Evolutionary conservation across 2,113 vertebrate genomes (phyloP).

Genomic region (Heterotilapia buettikoferi): DNA sequence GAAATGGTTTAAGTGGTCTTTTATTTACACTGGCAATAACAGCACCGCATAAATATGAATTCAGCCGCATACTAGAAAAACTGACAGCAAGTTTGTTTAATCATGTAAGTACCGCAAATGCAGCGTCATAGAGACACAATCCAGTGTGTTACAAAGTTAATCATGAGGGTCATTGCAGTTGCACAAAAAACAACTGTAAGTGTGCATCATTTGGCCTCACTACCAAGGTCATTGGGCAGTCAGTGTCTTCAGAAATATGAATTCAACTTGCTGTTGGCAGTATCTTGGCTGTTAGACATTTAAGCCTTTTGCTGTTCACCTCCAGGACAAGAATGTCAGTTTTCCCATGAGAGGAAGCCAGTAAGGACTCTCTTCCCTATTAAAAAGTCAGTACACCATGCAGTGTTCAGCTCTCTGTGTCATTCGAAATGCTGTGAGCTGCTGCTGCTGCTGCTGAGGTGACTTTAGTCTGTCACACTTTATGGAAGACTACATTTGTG

Average conservation of each 20-base stretch:
- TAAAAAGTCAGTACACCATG: neutral
- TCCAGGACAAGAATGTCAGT: conserved; percentile 15
- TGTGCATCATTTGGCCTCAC: conserved; percentile 50
- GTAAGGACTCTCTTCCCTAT: neutral
- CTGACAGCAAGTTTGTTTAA: conserved; percentile 44
- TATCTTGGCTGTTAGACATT: conserved; percentile 13
- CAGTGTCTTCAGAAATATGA: conserved; percentile 25
- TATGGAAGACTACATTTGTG: neutral
- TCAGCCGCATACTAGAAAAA: neutral
- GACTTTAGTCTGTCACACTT: conserved; percentile 2
- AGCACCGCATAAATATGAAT: conserved; percentile 5
- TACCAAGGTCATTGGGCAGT: conserved; percentile 56
- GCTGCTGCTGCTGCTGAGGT: conserved; percentile 6
- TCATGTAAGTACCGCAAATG: conserved; percentile 45
- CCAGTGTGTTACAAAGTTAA: conserved; percentile 59
- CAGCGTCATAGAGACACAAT: conserved; percentile 41
- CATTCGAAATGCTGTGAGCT: neutral
- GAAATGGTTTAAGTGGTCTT: neutral
- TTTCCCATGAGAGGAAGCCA: neutral
- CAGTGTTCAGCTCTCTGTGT: neutral
- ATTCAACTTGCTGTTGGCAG: conserved; percentile 2
- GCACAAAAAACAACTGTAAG: conserved; percentile 49
- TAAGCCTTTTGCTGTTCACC: conserved; percentile 23
- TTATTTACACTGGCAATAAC: neutral
- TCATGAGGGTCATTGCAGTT: conserved; percentile 52